phyloP scores from a whole-genome alignment of 2,888 invertebrate species.

The Cerastoderma edule region DNA sequence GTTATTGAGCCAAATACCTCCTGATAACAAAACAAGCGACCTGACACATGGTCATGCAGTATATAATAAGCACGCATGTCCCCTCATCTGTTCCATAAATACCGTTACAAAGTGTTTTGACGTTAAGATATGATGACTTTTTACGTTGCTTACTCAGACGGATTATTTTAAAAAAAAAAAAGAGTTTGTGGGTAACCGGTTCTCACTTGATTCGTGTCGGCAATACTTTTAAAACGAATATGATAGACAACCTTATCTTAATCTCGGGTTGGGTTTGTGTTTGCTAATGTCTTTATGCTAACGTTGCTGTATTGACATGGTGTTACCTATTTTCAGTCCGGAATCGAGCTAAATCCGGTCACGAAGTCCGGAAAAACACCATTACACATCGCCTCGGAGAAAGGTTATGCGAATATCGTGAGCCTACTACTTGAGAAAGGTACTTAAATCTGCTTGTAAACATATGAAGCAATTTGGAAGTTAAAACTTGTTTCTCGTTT shows the following conservation, averaged over 20 bases:
- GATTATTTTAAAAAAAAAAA: not conserved
- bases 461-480: too few species aligned
- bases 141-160: not conserved
- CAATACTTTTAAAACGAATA: not conserved
- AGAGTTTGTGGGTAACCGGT: not conserved
- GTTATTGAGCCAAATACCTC: too few species aligned
- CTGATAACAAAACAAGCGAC: too few species aligned
- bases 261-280: not conserved
- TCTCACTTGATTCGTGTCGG: not conserved
- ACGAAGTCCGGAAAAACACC: conserved; percentile 85
- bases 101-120: too few species aligned
- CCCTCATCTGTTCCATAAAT: too few species aligned
- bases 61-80: too few species aligned
- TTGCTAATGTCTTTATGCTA: too few species aligned
- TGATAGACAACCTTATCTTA: not conserved
- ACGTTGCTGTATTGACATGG: too few species aligned
- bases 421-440: conserved; percentile 86
- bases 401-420: conserved; percentile 90
- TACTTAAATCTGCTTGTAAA: too few species aligned
- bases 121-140: too few species aligned
- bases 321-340: conserved; percentile 10
- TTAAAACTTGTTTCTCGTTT: too few species aligned
- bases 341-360: conserved; percentile 21
- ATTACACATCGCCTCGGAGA: conserved; percentile 91
- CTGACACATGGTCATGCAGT: too few species aligned